A percentile compares a stretch with the other conserved stretches of the same genome.
Evolutionary conservation across 2,113 vertebrate genomes (phyloP).

Genomic region (Brachyhypopomus gauderio): DNA sequence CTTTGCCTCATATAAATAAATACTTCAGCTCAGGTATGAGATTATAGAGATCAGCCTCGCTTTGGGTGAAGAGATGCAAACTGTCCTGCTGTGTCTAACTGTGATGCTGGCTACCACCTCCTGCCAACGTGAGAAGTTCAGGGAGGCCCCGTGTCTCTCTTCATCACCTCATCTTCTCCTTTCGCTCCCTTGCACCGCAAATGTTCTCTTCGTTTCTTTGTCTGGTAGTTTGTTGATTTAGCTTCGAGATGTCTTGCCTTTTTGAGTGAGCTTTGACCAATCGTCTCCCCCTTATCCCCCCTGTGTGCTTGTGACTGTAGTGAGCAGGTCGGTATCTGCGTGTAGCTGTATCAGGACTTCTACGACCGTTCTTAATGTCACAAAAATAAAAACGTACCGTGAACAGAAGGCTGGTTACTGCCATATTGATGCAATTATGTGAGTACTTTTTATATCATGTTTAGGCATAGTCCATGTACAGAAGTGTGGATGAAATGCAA

Average conservation of each 20-base stretch:
- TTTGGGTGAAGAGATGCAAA: conserved; percentile 15
- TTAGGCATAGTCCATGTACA: neutral
- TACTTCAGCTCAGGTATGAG: neutral
- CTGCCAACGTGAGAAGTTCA: conserved; percentile 38
- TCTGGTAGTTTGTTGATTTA: too few relatives aligned
- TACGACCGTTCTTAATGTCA: neutral
- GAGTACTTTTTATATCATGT: conserved; percentile 23
- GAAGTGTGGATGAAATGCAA: neutral
- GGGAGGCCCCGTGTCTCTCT: too few relatives aligned
- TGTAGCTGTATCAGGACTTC: conserved; percentile 30
- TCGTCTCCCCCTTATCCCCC: neutral
- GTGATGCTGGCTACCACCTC: conserved; percentile 4
- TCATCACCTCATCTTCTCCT: too few relatives aligned
- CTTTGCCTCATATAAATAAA: conserved; percentile 35
- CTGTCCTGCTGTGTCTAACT: conserved; percentile 30
- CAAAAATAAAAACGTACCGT: conserved; percentile 7
- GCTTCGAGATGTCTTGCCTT: neutral
- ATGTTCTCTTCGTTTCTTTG: neutral
- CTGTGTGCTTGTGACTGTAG: neutral
- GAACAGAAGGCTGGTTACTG: conserved; percentile 25
- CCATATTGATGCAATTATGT: conserved; percentile 39
- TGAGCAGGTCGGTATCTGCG: neutral
- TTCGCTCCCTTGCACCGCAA: too few relatives aligned
- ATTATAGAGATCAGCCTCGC: conserved; percentile 1
- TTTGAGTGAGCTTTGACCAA: neutral